Evolutionary conservation across 2,888 invertebrate genomes (phyloP), one percentile per base, ranked within the genome.

Genomic region (Eubasilissa splendida): DNA sequence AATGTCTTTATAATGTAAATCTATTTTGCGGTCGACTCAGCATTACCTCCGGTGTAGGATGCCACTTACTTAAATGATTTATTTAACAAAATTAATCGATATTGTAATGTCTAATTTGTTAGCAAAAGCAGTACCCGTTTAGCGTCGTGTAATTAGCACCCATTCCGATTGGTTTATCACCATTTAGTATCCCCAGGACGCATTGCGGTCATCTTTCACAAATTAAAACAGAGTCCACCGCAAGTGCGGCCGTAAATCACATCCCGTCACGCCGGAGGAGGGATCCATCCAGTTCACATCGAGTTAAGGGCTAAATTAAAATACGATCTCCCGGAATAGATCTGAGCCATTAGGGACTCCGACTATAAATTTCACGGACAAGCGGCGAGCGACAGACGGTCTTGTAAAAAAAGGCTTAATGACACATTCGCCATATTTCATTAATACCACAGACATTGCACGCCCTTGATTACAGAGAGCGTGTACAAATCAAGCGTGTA

Each of bases 311-410:
- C 71, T 71, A 80, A 79, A 83, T 80, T 83, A 81, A 83, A 83
- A 80, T 79, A 83, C 81, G 79, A 68, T 74, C 71, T 80, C 77
- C 82, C 53, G 75, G 76, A 80, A 80, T 80, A 77, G 80, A 80
- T 73, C 71, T 79, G 76, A 66, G 54, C 78, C 80, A 77, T 80
- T 77, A 80, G 77, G 65, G 73, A 70, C 65, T 66, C 56, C 77
- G 76, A 76, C 74, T 33, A 80, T 82, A 82, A 82, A 82, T 82
- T 82, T 82, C 80, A 82, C 80, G 82, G 82, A 54, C 82, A 80
- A 80, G 78, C 82, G 82, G 42, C 82, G 79, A 80, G 78, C 82
- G 82, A 58, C 82, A 66, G 80, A 50, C 78, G 75, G 76, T 66
- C 73, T 42, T 42, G 77, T 66, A 76, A 71, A 80, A 80, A 76